Percentiles rank a stretch among this genome's conserved stretches.
phyloP scores from a whole-genome alignment of 2,888 invertebrate genomes.

The Cheilosia vulpina region DNA sequence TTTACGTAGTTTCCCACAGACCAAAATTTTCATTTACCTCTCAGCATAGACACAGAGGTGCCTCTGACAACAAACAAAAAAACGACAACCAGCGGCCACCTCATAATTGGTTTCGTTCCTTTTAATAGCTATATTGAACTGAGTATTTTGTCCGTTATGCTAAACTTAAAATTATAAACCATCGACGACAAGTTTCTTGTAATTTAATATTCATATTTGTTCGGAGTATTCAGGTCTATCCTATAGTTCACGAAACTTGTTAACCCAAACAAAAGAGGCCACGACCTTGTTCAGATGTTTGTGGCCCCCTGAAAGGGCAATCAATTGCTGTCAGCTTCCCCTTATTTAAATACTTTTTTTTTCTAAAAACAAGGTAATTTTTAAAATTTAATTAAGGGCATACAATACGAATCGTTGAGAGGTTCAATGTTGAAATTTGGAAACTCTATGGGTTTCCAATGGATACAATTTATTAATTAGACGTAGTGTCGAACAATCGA shows the following conservation, averaged over 20 bases:
- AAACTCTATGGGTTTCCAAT: no score
- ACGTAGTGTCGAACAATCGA: no score
- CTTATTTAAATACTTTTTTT: background rate
- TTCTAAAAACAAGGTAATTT: slow-evolving; percentile 17
- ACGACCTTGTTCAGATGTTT: slow-evolving; percentile 24
- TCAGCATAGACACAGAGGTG: background rate
- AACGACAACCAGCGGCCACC: slow-evolving; percentile 17
- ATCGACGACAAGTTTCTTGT: slow-evolving; percentile 28
- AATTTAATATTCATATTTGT: no score
- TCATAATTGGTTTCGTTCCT: slow-evolving; percentile 35
- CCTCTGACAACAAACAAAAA: background rate
- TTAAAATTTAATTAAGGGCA: slow-evolving; percentile 5
- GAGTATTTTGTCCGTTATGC: slow-evolving; percentile 55
- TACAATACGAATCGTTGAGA: no score
- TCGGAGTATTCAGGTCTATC: background rate
- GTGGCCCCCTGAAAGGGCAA: slow-evolving; percentile 4
- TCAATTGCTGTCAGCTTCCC: slow-evolving; percentile 28
- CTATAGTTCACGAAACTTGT: slow-evolving; percentile 8
- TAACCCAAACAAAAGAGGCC: background rate
- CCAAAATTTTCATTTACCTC: slow-evolving; percentile 25
- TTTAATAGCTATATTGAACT: slow-evolving; percentile 25
- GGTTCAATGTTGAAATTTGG: no score
- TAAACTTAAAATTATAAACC: slow-evolving; percentile 43
- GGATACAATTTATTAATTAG: no score
- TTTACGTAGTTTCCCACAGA: background rate